Conservation (phyloP, 2,797 vertebrate species). For the Etheostoma perlongum region DNA sequence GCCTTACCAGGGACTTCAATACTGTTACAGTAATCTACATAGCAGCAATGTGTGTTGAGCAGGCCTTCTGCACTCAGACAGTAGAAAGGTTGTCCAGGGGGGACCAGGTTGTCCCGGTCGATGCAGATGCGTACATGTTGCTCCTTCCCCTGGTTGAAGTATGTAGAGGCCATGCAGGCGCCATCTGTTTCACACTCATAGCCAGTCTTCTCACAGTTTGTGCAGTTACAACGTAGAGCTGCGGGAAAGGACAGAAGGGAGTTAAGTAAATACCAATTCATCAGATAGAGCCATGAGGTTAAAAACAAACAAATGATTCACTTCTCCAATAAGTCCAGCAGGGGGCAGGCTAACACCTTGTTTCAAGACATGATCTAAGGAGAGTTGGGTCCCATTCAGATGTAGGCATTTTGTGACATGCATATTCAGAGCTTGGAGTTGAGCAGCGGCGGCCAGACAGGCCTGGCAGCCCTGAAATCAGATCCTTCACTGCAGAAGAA, state of each 20-base stretch:
- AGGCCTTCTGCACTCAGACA: slow-evolving; percentile 94
- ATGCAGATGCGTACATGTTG: slow-evolving; percentile 94
- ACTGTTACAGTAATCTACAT: slow-evolving; percentile 96
- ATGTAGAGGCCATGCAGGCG: slow-evolving; percentile 96
- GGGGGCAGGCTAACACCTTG: slow-evolving; percentile 55
- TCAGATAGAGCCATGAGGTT: not conserved
- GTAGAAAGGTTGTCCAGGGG: slow-evolving; percentile 95
- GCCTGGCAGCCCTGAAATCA: slow-evolving; percentile 82
- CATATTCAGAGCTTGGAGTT: slow-evolving; percentile 63
- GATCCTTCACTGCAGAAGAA: slow-evolving; percentile 86
- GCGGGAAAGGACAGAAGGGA: slow-evolving; percentile 6
- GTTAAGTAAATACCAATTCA: slow-evolving; percentile 1
- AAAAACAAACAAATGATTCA: not conserved
- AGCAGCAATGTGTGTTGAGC: slow-evolving; percentile 97
- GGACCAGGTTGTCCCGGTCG: slow-evolving; percentile 87
- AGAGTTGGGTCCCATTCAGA: slow-evolving; percentile 30
- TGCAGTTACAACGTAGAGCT: slow-evolving; percentile 93
- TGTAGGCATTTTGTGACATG: slow-evolving; percentile 55
- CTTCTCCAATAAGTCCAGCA: slow-evolving; percentile 52
- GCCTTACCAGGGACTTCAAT: slow-evolving; percentile 93
- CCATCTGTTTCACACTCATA: slow-evolving; percentile 96
- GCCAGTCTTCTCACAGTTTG: slow-evolving; percentile 91
- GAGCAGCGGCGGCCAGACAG: slow-evolving; percentile 74
- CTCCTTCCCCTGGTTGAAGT: slow-evolving; percentile 88
- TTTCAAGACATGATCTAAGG: slow-evolving; percentile 1